Conservation (phyloP, 2,797 vertebrate species). For the Rhabdophis nuchalis region DNA sequence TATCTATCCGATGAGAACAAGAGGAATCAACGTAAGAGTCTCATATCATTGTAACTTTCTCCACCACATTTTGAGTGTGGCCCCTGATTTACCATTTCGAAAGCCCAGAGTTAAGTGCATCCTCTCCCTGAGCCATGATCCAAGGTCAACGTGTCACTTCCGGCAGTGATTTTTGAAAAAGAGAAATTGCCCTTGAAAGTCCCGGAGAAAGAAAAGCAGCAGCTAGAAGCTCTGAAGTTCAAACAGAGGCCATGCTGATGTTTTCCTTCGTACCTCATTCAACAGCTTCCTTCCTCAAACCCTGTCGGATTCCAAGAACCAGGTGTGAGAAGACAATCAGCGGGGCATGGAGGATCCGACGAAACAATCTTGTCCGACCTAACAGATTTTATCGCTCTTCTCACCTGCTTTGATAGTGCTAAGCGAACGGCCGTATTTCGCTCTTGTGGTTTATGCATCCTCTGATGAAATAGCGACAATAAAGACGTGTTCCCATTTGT, state of each 20-base stretch:
- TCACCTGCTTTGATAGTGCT: background rate
- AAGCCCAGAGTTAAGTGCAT: background rate
- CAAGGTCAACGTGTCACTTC: background rate
- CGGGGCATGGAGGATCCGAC: background rate
- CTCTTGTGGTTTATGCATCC: background rate
- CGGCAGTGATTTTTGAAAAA: background rate
- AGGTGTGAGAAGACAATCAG: background rate
- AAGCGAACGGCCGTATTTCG: background rate
- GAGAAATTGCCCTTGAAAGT: background rate
- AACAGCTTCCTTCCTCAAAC: background rate
- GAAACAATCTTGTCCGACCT: background rate
- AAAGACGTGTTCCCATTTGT: background rate
- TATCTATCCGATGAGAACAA: no score
- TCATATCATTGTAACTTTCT: background rate
- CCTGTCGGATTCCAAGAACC: background rate
- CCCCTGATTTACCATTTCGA: background rate
- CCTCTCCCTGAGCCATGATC: background rate
- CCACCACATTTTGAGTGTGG: background rate
- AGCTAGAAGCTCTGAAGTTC: background rate
- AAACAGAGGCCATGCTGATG: constrained; percentile 35
- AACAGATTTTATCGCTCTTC: background rate
- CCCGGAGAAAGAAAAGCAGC: background rate
- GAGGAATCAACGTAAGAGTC: background rate
- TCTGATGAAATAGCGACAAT: background rate
- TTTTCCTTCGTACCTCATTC: background rate